phyloP scores from a whole-genome alignment of 2,888 invertebrate genomes.

The Lasioglossum pauxillum region DNA sequence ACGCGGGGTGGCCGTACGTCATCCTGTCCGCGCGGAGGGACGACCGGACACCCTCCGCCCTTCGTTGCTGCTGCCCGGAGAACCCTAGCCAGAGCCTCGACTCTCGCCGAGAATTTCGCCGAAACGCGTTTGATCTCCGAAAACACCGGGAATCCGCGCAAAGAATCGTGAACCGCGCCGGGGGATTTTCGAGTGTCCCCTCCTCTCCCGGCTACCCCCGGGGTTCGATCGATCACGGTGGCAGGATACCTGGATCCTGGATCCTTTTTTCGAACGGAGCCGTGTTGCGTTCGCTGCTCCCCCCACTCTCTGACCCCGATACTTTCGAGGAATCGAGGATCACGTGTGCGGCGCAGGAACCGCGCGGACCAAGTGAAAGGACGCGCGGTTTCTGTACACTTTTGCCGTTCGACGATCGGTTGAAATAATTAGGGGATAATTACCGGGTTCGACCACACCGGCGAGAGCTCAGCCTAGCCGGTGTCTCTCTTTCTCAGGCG shows the following conservation, averaged over 20 bases:
- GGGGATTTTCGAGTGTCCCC: conserved; percentile 17
- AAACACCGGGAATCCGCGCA: conserved; percentile 52
- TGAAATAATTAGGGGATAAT: conserved; percentile 16
- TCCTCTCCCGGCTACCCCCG: neutral
- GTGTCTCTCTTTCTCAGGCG: neutral
- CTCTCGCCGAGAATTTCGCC: conserved; percentile 47
- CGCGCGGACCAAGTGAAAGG: neutral
- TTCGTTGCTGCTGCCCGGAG: neutral
- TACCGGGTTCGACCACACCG: neutral
- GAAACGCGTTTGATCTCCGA: conserved; percentile 66
- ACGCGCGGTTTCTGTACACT: neutral
- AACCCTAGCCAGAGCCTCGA: neutral
- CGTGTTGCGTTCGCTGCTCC: neutral
- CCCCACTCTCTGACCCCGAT: neutral
- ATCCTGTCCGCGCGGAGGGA: conserved; percentile 70
- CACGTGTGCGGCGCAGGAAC: neutral
- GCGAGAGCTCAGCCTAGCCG: neutral
- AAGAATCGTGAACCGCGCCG: neutral
- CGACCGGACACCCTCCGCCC: neutral
- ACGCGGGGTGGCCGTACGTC: conserved; percentile 70
- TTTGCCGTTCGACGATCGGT: neutral
- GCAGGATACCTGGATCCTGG: neutral
- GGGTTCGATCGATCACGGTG: conserved; percentile 10
- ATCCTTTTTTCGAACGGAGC: neutral
- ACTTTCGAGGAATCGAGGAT: conserved; percentile 9